Base-by-base conservation (phyloP, 1,140 invertebrate species). In the Helicoverpa zea region DNA sequence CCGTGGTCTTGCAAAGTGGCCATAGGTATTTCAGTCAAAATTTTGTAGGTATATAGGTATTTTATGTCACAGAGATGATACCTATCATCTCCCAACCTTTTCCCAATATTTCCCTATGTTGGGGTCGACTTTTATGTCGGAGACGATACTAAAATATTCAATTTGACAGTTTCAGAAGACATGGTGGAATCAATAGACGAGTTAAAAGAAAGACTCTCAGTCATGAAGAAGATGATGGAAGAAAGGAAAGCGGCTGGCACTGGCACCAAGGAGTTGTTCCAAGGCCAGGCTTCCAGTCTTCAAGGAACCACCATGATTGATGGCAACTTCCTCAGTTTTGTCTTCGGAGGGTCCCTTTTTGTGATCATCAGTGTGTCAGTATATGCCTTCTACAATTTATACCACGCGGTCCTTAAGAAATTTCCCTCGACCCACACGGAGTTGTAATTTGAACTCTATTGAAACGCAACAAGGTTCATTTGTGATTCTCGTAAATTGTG, bases 361-460 rank as follows among this genome's bases (percentile, higher is more conserved):
- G 96, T 98, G n/a, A 98, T 98, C 58, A 87, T 98, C 1, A 96
- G 96, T 81, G 97, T 98, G 64, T 98, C 97, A 59, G 95, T 97
- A 2, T 98, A 98, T 86, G 97, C 97, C 0, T 98, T 98, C 90
- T 98, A 98, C 84, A 98, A 97, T 92, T 94, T 98, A 0, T 98
- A 98, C 87, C 95, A 96, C 83, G 97, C 98, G 9, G 97, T 98
- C 51, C 89, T 98, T 1, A 98, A 98, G 91, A 97, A 97, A 90
- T 98, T 98, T 87, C 97, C 97, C 1, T 96, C 97, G 0, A 96
- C 95, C 54, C 97, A 98, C 88, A 97, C 97, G 10, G 97, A 98
- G 92, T 91, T 97, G 79, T 98, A 96, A 96, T 29, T 47, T 47
- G 52, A 59, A 72, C 68, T 52, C 13, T 72, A 52, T 30, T 54